These are phyloP conservation scores for Chesias legatella DNA, from an alignment of 2,888 invertebrate genomes.

Conservation along the genomic window DNA sequence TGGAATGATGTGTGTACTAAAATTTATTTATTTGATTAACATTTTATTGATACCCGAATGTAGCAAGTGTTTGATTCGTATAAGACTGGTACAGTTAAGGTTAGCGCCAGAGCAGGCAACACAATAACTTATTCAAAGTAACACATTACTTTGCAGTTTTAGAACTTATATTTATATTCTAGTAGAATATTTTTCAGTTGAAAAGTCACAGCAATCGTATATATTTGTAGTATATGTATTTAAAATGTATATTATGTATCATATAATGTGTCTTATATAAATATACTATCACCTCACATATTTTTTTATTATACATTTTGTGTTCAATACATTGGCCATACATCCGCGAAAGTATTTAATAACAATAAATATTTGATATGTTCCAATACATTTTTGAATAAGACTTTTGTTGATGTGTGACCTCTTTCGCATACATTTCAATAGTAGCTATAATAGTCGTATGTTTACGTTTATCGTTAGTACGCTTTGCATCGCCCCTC, in stretches of 20 bases:
- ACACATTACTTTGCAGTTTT: too few species aligned
- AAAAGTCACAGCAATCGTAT: not conserved
- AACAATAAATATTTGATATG: not conserved
- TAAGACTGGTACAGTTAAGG: too few species aligned
- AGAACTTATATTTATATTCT: not conserved
- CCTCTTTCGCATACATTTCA: constrained; percentile 17
- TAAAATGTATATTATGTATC: too few species aligned
- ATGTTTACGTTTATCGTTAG: constrained; percentile 37
- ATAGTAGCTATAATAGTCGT: constrained; percentile 24
- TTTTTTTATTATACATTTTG: constrained; percentile 15
- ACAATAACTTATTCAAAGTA: too few species aligned
- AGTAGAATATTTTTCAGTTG: not conserved
- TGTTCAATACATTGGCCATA: constrained; percentile 12
- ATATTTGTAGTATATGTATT: constrained; percentile 1
- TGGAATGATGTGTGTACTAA: constrained; percentile 16
- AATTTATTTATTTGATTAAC: constrained; percentile 7
- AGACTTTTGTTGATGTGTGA: constrained; percentile 18
- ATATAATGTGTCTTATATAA: too few species aligned
- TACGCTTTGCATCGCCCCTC: constrained; percentile 60
- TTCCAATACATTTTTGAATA: constrained; percentile 1
- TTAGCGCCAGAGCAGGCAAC: too few species aligned
- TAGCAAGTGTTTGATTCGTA: too few species aligned
- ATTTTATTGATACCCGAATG: not conserved
- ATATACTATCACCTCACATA: constrained; percentile 4
- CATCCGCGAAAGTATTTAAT: constrained; percentile 3